Evolutionary conservation across 2,113 vertebrate genomes (phyloP), one percentile per base, ranked within the genome.

Genomic region (Tetrao urogallus): DNA sequence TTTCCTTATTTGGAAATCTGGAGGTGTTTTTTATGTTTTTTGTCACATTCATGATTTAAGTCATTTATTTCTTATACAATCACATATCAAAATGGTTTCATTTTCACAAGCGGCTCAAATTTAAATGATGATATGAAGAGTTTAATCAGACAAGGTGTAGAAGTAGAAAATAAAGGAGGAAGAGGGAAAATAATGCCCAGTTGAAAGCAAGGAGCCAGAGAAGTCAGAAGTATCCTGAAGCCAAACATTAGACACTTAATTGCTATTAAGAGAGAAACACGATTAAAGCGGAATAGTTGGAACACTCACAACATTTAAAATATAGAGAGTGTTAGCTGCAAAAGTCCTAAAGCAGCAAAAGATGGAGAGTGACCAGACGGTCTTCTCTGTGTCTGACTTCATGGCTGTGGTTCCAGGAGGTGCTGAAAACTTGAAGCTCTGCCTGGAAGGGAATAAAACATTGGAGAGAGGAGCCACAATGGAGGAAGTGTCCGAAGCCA

Each of bases 391-490:
- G 22, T 79, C 77, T 79, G 56, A 86, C 78, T 84, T 86, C 82
- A 65, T 0, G 56, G 67, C 63, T 94, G 77, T 88, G 28, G 25
- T 87, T 93, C 66, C 85, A 96, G 94, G 72, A 80, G 71, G 34
- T 66, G 54, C 54, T 86, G 96, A 83, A 93, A 96, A 88, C 81
- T 60, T 17, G 86, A 97, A 74, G 76, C 89, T 96, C 72, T 95
- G 94, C 79, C 91, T 83, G 90, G 94, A 95, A 64, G 91, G 93
- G 71, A 92, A 95, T 34, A 95, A 72, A 89, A 94, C 89, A 13
- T 3, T 95, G 91, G 94, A 92, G 24, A 96, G 94, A 95, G 96
- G 96, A 90, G 91, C 88, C 54, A 97, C 88, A 25, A 96, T 96
- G 94, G 94, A 96, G 80, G 96, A 97, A 70, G 91, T 96, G 82